Conservation (phyloP, 2,113 vertebrate genomes). For the Cryptomyrus ogoouensis region DNA sequence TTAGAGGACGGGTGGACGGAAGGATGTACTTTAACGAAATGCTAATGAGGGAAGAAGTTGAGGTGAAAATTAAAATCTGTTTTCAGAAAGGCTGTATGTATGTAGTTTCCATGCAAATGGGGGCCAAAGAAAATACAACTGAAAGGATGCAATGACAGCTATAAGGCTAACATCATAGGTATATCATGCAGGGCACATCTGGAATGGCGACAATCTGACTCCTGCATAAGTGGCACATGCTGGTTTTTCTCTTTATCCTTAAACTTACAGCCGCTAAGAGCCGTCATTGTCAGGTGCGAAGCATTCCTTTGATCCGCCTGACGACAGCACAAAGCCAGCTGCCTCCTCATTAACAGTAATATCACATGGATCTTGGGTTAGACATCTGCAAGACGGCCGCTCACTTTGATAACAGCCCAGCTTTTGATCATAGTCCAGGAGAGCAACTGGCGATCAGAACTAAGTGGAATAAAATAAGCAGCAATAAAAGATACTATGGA, state of each 20-base stretch:
- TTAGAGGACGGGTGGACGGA: background rate
- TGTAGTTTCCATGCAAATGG: background rate
- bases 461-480: background rate
- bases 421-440: conserved; percentile 5
- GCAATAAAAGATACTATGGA: background rate
- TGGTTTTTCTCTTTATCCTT: background rate
- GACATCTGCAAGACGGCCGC: background rate
- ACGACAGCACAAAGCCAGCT: background rate
- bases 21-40: background rate
- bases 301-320: background rate
- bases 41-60: background rate
- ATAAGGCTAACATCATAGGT: no score
- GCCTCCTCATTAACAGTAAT: conserved; percentile 1
- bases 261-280: background rate
- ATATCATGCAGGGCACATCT: background rate
- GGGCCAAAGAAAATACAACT: background rate
- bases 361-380: background rate
- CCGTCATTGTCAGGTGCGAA: background rate
- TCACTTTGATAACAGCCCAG: background rate
- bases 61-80: background rate
- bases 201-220: background rate
- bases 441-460: background rate
- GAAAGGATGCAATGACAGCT: background rate
- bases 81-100: background rate
- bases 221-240: background rate